A percentile compares a stretch with the other conserved stretches of the same genome.
Evolutionary conservation across 2,888 invertebrate species (phyloP).

Genomic region (Protonemura montana): DNA sequence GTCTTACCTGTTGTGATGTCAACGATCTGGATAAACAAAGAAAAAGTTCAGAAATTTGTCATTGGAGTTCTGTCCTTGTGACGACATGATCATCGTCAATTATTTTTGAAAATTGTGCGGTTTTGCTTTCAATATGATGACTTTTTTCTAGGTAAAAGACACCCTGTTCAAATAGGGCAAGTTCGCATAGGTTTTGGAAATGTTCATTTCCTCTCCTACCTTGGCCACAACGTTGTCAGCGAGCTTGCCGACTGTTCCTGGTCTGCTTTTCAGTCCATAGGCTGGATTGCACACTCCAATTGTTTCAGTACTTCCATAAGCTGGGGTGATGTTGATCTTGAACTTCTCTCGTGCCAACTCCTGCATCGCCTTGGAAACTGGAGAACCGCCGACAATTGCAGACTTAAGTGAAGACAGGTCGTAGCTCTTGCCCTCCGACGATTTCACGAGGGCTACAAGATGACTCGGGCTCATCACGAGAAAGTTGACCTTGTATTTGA

Average conservation of each 20-base stretch:
- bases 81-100: no score
- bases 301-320: not conserved
- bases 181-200: no score
- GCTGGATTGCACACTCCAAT: slow-evolving; percentile 40
- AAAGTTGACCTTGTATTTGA: slow-evolving; percentile 21
- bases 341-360: not conserved
- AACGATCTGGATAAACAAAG: slow-evolving; percentile 25
- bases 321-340: slow-evolving; percentile 16
- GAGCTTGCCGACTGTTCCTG: slow-evolving; percentile 73
- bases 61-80: no score
- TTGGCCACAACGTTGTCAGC: slow-evolving; percentile 54
- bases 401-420: slow-evolving; percentile 24
- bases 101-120: no score
- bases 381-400: not conserved
- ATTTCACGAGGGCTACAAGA: not conserved
- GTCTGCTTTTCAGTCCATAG: slow-evolving; percentile 56
- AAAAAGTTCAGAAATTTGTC: no score
- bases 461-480: slow-evolving; percentile 28
- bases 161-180: no score
- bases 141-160: no score
- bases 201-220: not conserved
- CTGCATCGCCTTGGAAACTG: slow-evolving; percentile 5
- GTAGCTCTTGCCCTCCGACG: not conserved
- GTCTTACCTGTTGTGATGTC: slow-evolving; percentile 24
- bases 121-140: no score